A percentile compares a stretch with the other conserved stretches of the same genome.
Conservation (phyloP, 2,113 vertebrate genomes). For the Aptenodytes forsteri region DNA sequence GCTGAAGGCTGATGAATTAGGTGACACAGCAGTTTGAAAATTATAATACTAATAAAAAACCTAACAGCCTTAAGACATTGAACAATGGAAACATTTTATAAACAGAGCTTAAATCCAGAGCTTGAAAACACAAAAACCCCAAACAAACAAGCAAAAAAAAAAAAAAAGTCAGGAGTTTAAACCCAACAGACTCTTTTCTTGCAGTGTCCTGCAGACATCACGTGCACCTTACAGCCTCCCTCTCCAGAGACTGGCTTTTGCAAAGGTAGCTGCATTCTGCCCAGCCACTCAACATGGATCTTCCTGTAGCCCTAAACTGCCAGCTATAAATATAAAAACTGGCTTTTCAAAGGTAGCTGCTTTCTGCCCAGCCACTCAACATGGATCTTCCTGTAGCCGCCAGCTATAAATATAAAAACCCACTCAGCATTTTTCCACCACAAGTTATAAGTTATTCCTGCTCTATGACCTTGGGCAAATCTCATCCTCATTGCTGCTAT, state of each 20-base stretch:
- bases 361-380: too few species aligned
- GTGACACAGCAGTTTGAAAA: conserved; percentile 50
- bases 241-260: not conserved
- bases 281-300: not conserved
- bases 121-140: not conserved
- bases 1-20: conserved; percentile 55
- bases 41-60: not conserved
- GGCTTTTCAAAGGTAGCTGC: too few species aligned
- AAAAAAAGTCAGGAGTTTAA: not conserved
- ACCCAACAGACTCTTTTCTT: not conserved
- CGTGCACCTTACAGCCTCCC: not conserved
- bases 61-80: not conserved
- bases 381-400: too few species aligned
- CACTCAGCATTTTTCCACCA: conserved; percentile 10
- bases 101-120: not conserved
- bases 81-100: not conserved
- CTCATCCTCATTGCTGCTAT: not conserved
- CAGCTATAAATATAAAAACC: too few species aligned
- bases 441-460: not conserved
- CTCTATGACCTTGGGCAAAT: conserved; percentile 21
- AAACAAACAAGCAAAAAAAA: not conserved
- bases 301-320: conserved; percentile 7
- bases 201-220: not conserved
- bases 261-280: conserved; percentile 1
- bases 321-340: conserved; percentile 41